phyloP scores from a whole-genome alignment of 2,797 vertebrate genomes.

The Epinephelus malabaricus region DNA sequence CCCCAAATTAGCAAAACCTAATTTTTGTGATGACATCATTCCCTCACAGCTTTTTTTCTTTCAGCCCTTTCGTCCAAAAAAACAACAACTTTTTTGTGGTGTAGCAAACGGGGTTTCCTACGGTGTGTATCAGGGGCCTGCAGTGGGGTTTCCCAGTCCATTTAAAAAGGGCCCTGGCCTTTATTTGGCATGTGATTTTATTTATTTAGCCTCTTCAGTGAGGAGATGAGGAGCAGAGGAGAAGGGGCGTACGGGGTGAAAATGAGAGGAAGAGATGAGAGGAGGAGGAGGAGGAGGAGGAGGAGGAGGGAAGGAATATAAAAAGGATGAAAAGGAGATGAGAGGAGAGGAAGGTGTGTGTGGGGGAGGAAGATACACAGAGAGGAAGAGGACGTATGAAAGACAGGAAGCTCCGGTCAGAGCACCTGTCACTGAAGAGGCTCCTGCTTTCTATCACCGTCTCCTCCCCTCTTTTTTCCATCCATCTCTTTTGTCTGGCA shows the following conservation, averaged over 20 bases:
- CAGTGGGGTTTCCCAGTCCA: slow-evolving; percentile 45
- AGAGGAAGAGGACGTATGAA: slow-evolving; percentile 74
- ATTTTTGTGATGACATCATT: not conserved
- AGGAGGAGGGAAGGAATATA: slow-evolving; percentile 44
- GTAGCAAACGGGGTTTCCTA: slow-evolving; percentile 41
- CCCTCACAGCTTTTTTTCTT: not conserved
- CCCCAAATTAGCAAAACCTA: slow-evolving; percentile 3
- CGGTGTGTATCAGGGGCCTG: slow-evolving; percentile 29
- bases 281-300: slow-evolving; percentile 34
- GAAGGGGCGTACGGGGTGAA: slow-evolving; percentile 21
- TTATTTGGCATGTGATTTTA: slow-evolving; percentile 71
- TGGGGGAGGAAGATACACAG: slow-evolving; percentile 18
- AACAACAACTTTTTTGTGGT: not conserved
- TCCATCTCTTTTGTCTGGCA: slow-evolving; percentile 73
- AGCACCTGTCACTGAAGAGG: slow-evolving; percentile 85
- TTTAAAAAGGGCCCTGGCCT: slow-evolving; percentile 37
- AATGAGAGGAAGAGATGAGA: slow-evolving; percentile 64
- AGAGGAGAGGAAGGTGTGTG: slow-evolving; percentile 58
- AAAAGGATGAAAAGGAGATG: slow-evolving; percentile 69
- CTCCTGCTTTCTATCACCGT: slow-evolving; percentile 80
- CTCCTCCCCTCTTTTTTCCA: slow-evolving; percentile 60
- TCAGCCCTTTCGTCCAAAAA: slow-evolving; percentile 27
- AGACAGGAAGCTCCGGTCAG: slow-evolving; percentile 81
- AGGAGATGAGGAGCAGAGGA: slow-evolving; percentile 45
- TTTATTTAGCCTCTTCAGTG: slow-evolving; percentile 57